Percentiles rank a stretch among this genome's conserved stretches.
These are phyloP conservation scores for Scaptomyza reducta DNA, from an alignment of 2,888 invertebrate genomes.

Conservation along the genomic window DNA sequence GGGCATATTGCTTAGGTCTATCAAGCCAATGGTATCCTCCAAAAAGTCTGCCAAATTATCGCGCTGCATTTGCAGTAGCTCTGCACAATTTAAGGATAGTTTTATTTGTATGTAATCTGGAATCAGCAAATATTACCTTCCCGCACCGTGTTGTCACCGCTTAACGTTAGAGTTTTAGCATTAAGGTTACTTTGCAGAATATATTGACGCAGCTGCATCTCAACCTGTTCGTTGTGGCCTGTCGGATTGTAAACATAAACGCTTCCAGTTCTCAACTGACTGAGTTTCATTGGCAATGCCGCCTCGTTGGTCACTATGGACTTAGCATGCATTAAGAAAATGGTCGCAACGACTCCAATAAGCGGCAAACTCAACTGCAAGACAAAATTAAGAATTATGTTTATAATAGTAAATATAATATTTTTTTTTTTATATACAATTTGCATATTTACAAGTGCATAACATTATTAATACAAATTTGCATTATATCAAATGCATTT, in stretches of 20 bases:
- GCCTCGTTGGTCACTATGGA: conserved; percentile 64
- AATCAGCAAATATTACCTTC: conserved; percentile 20
- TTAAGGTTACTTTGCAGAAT: conserved; percentile 66
- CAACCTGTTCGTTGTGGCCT: conserved; percentile 46
- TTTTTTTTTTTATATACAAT: too few species aligned
- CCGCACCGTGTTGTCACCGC: conserved; percentile 28
- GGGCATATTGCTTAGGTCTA: conserved; percentile 67
- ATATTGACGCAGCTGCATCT: conserved; percentile 59
- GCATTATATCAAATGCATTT: too few species aligned
- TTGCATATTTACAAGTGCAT: too few species aligned
- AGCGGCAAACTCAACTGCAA: conserved; percentile 73
- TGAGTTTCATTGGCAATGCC: conserved; percentile 70
- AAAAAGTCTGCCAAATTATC: conserved; percentile 80
- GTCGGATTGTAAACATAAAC: conserved; percentile 69
- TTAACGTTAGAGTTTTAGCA: conserved; percentile 46
- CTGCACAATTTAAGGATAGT: conserved; percentile 42
- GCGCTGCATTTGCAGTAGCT: conserved; percentile 72
- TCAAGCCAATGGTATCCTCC: conserved; percentile 79
- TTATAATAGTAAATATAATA: too few species aligned
- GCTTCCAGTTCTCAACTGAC: conserved; percentile 66
- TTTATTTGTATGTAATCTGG: background rate
- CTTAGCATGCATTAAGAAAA: conserved; percentile 74
- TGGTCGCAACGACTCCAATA: conserved; percentile 65
- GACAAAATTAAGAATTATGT: background rate
- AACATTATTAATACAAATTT: background rate